Base-by-base conservation (phyloP, 2,797 vertebrate genomes). In the Adrianichthys oophorus region DNA sequence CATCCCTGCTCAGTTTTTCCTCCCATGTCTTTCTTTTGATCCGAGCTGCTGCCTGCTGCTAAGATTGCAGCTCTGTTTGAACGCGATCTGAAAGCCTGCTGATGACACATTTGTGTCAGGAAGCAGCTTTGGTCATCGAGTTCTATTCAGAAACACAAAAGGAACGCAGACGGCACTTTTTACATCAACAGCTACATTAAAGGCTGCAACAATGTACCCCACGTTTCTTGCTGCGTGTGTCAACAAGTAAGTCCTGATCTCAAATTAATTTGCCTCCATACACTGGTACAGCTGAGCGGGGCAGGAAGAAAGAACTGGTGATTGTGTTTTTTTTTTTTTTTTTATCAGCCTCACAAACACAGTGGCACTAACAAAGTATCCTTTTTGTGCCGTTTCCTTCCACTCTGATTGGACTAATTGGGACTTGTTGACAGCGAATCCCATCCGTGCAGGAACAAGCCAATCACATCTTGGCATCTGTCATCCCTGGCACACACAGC, bases 401-500 rank as follows among this genome's bases (percentile, higher is more conserved):
- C 91, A 91, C 87, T 89, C 90, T 92, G 93, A 93, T 92, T 93
- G 91, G 91, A 76, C 90, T 94, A 92, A 93, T 93, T 92, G 88
- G 86, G 87, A 92, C 85, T 74, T 90, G 92, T 93, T 93, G 93
- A 93, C 91, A 94, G 91, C 84, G 76, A 91, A 87, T 92, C 92
- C 91, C 91, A 92, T 92, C 92, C 88, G 85, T 70, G 90, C 88
- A 91, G 91, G 90, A 92, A 90, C 89, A 72, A 56, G 80, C 92
- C 92, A 94, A 92, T 93, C 91, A 87, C 75, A 65, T 84, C 80
- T 69, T 56, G 37, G 86, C 88, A 79, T 93, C 92, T 93, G 92
- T 92, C 92, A 92, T 92, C 92, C 81, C 89, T 77, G 79, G 87
- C 77, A 85, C 84, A 90, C 85, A 70, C 80, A 72, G 85, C 90